Percentiles rank a stretch among this genome's conserved stretches.
phyloP scores from a whole-genome alignment of 2,888 invertebrate species.

The Drosophila meridiana region DNA sequence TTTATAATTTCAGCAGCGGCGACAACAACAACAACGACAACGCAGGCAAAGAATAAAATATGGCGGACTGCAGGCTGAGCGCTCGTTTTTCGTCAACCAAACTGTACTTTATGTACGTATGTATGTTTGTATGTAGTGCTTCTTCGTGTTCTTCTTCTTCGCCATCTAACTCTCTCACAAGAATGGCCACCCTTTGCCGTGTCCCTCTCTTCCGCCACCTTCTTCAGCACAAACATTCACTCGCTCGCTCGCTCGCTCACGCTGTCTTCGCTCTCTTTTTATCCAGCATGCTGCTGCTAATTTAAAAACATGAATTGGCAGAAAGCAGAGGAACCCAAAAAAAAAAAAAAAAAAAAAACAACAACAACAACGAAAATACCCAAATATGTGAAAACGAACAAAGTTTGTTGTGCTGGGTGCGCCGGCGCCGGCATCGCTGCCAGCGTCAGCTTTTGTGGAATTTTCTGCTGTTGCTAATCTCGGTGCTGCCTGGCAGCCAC shows the following conservation, averaged over 20 bases:
- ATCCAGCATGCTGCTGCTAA: conserved; percentile 60
- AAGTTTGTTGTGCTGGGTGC: conserved; percentile 58
- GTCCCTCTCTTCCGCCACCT: not conserved
- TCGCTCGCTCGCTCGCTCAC: conserved; percentile 16
- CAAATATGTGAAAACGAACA: conserved; percentile 53
- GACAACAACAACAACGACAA: not conserved
- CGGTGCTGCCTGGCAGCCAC: conserved; percentile 23
- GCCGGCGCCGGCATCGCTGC: conserved; percentile 57
- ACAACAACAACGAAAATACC: conserved; percentile 24
- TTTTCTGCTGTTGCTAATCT: conserved; percentile 71
- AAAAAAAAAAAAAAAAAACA: conserved; percentile 21
- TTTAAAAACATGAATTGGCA: conserved; percentile 74
- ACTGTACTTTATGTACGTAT: conserved; percentile 43
- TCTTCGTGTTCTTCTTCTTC: conserved; percentile 3
- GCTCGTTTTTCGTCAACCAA: conserved; percentile 14
- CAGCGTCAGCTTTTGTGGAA: conserved; percentile 61
- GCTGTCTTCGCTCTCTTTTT: conserved; percentile 42
- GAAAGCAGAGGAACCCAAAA: conserved; percentile 37
- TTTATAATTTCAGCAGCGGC: not conserved
- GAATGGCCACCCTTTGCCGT: conserved; percentile 39
- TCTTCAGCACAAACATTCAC: conserved; percentile 1
- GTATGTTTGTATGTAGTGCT: not conserved
- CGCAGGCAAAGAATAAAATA: conserved; percentile 20
- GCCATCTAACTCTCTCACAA: conserved; percentile 28
- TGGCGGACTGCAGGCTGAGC: conserved; percentile 34